Conservation (phyloP, 2,888 invertebrate species). For the Pandemis heparana region DNA sequence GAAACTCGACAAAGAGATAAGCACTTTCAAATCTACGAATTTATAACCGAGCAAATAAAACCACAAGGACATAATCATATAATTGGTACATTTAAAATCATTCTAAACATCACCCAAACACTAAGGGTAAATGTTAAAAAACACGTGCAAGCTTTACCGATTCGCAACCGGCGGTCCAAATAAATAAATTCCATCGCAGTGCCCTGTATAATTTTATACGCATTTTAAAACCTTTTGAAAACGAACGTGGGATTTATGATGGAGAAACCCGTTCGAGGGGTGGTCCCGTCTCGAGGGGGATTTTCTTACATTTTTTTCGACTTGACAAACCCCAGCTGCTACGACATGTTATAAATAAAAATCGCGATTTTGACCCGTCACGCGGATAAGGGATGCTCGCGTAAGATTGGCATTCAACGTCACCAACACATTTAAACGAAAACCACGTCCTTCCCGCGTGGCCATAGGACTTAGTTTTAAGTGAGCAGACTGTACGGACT, state of each 20-base stretch:
- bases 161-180: constrained; percentile 61
- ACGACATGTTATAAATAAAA: constrained; percentile 83
- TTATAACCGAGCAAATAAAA: constrained; percentile 30
- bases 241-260: constrained; percentile 83
- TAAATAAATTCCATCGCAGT: constrained; percentile 74
- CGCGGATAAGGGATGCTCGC: constrained; percentile 74
- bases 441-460: constrained; percentile 42
- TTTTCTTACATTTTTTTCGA: constrained; percentile 81
- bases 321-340: constrained; percentile 84
- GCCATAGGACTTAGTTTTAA: constrained; percentile 52
- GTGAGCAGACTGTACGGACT: constrained; percentile 43
- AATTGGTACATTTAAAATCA: constrained; percentile 38
- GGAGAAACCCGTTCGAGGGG: constrained; percentile 82
- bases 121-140: constrained; percentile 47
- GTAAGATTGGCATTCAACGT: constrained; percentile 60
- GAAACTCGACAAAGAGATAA: constrained; percentile 8
- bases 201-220: constrained; percentile 85
- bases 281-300: constrained; percentile 72
- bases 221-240: constrained; percentile 84
- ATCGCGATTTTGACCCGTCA: constrained; percentile 85
- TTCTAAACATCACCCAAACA: constrained; percentile 37
- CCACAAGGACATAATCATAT: constrained; percentile 34
- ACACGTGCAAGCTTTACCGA: constrained; percentile 69
- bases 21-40: constrained; percentile 20
- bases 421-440: constrained; percentile 30